These are phyloP conservation scores for Scomber scombrus DNA, from an alignment of 2,113 vertebrate genomes.

Conservation along the genomic window DNA sequence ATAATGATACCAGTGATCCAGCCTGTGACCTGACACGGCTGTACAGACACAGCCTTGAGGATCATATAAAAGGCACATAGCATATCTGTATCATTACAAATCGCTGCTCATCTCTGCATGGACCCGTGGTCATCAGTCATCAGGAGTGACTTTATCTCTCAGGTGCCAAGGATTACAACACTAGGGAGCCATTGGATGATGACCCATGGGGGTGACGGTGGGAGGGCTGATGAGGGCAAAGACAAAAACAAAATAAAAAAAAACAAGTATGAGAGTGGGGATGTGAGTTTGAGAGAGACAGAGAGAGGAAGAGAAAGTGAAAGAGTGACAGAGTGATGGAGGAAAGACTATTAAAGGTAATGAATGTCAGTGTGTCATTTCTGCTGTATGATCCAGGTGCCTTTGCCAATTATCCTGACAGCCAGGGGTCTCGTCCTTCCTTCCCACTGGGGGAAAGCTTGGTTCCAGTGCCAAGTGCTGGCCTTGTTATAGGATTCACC, in stretches of 20 bases:
- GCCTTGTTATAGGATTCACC: constrained; percentile 68
- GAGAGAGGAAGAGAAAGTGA: constrained; percentile 17
- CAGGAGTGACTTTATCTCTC: constrained; percentile 77
- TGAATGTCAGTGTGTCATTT: constrained; percentile 70
- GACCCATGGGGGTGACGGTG: constrained; percentile 39
- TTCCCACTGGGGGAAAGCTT: constrained; percentile 33
- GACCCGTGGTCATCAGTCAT: constrained; percentile 71
- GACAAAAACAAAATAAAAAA: constrained; percentile 48
- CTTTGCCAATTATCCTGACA: constrained; percentile 72
- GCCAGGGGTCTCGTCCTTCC: constrained; percentile 60
- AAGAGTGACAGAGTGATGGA: constrained; percentile 62
- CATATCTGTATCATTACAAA: constrained; percentile 71
- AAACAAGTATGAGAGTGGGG: background rate
- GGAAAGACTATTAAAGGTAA: constrained; percentile 66
- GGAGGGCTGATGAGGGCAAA: constrained; percentile 50
- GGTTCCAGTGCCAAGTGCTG: constrained; percentile 57
- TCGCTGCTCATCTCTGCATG: constrained; percentile 58
- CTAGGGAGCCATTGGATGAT: constrained; percentile 50
- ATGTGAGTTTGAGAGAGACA: background rate
- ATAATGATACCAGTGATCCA: constrained; percentile 64
- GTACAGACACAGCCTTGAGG: constrained; percentile 73
- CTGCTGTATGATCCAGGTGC: constrained; percentile 67
- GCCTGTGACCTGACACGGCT: constrained; percentile 66
- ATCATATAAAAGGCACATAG: constrained; percentile 58
- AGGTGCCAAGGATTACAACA: constrained; percentile 76